Evolutionary conservation across 2,113 vertebrate genomes (phyloP).

Genomic region (Dryoscopus gambensis): DNA sequence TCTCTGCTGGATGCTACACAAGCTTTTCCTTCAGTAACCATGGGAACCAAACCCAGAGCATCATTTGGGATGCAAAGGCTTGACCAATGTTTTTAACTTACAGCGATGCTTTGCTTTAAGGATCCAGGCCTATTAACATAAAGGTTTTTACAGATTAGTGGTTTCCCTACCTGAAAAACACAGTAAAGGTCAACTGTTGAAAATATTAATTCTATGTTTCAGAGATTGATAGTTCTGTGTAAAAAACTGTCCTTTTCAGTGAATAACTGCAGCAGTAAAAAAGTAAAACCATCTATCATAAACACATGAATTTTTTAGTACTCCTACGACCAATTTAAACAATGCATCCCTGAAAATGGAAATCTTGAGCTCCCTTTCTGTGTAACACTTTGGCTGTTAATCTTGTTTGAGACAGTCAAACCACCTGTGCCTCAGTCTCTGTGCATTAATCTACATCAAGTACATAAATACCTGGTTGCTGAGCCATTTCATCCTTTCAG

Average conservation of each 20-base stretch:
- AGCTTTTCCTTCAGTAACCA: background rate
- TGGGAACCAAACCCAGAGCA: background rate
- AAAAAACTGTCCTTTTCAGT: background rate
- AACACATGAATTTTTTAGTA: background rate
- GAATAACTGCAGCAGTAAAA: background rate
- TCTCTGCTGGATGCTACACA: background rate
- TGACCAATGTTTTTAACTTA: background rate
- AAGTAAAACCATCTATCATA: conserved; percentile 19
- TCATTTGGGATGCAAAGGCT: background rate
- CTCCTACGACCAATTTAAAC: background rate
- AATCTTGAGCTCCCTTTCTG: background rate
- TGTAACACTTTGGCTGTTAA: background rate
- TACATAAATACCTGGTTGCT: background rate
- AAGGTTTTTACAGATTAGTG: background rate
- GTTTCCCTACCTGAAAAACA: background rate
- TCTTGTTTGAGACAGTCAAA: background rate
- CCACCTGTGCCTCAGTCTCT: background rate
- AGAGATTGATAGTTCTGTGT: background rate
- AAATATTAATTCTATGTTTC: background rate
- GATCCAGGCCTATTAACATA: background rate
- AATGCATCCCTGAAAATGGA: background rate
- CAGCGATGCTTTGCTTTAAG: background rate
- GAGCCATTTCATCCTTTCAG: background rate
- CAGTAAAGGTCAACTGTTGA: background rate
- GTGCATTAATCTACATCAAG: background rate